A percentile compares a stretch with the other conserved stretches of the same genome.
Evolutionary conservation across 2,113 vertebrate species (phyloP).

Genomic region (Probosciger aterrimus): DNA sequence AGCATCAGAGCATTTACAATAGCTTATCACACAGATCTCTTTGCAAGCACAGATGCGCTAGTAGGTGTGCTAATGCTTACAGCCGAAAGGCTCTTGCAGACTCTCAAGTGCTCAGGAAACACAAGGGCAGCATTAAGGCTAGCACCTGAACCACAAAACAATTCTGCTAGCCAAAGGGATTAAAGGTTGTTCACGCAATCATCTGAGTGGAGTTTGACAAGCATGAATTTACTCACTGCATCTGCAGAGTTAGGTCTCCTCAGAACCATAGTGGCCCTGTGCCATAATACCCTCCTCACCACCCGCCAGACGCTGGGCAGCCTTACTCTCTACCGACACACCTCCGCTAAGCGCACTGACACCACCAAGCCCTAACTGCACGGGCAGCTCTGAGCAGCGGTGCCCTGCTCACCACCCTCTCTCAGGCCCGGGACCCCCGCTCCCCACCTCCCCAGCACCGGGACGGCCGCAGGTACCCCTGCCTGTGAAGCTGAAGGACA

Average conservation of each 20-base stretch:
- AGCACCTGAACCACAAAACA: fast-evolving
- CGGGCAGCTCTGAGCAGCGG: neutral
- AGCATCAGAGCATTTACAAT: fast-evolving
- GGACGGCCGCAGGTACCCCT: neutral
- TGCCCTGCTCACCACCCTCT: fast-evolving
- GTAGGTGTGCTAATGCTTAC: fast-evolving
- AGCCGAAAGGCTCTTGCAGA: fast-evolving
- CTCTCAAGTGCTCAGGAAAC: fast-evolving
- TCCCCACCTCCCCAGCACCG: neutral
- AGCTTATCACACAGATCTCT: neutral
- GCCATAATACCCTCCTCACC: fast-evolving
- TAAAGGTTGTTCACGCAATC: fast-evolving
- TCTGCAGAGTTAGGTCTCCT: fast-evolving
- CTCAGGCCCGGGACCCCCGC: neutral
- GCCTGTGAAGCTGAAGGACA: neutral
- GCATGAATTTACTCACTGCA: fast-evolving
- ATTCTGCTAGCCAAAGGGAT: too few relatives aligned
- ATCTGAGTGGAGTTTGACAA: fast-evolving
- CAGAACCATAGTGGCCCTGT: fast-evolving
- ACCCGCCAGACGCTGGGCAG: fast-evolving
- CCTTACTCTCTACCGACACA: fast-evolving
- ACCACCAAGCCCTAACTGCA: fast-evolving
- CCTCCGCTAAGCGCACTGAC: fast-evolving
- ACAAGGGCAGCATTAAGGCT: fast-evolving
- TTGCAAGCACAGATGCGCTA: fast-evolving